Evolutionary conservation across 2,113 vertebrate genomes (phyloP).

Genomic region (Colaptes auratus): DNA sequence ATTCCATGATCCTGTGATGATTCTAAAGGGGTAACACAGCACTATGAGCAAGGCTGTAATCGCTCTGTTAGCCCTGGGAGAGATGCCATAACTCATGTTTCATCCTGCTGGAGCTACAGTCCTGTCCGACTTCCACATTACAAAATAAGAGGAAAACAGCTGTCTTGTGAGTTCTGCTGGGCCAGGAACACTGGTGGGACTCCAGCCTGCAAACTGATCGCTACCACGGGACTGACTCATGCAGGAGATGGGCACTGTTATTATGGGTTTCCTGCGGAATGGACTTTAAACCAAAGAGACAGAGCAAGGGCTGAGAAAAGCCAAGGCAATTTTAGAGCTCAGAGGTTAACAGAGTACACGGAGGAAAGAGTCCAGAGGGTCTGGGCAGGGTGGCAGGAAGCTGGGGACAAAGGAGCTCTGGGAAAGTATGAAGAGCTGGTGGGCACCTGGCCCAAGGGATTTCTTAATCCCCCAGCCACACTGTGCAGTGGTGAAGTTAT

Average conservation of each 20-base stretch:
- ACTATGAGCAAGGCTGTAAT: neutral
- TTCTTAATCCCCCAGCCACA: neutral
- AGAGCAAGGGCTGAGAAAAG: neutral
- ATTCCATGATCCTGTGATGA: neutral
- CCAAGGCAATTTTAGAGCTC: neutral
- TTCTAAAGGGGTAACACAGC: neutral
- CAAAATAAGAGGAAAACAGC: slow-evolving; percentile 70
- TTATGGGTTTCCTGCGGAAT: slow-evolving; percentile 33
- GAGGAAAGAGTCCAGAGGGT: neutral
- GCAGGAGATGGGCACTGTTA: neutral
- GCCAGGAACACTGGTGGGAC: slow-evolving; percentile 48
- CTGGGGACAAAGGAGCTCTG: neutral
- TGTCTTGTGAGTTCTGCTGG: slow-evolving; percentile 59
- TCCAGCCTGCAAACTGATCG: slow-evolving; percentile 30
- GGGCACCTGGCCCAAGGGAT: neutral
- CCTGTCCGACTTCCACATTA: slow-evolving; percentile 57
- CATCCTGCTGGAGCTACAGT: slow-evolving; percentile 52
- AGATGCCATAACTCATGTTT: slow-evolving; percentile 20
- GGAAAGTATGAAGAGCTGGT: neutral
- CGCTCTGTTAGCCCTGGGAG: neutral
- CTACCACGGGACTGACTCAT: slow-evolving; percentile 58
- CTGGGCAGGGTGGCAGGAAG: fast-evolving
- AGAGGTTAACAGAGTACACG: fast-evolving
- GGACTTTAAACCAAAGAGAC: neutral
- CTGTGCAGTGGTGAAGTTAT: neutral